phyloP scores from a whole-genome alignment of 2,113 vertebrate genomes.

The Mohoua ochrocephala region DNA sequence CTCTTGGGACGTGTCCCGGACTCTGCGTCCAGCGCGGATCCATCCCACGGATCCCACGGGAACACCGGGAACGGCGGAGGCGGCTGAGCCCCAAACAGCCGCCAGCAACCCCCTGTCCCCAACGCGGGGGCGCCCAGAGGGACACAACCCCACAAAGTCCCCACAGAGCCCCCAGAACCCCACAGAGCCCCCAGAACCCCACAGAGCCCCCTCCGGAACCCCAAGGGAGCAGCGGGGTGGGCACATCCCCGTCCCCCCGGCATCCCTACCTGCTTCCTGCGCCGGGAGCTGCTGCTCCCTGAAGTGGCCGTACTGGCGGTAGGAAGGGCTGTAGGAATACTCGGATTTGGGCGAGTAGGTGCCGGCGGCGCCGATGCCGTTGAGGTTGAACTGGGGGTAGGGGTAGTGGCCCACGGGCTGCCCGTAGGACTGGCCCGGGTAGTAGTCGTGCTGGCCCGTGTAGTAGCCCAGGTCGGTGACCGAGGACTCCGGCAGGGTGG shows the following conservation, averaged over 20 bases:
- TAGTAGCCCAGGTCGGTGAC: slow-evolving; percentile 97
- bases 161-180: not conserved
- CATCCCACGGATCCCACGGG: not conserved
- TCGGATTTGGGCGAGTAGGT: slow-evolving; percentile 92
- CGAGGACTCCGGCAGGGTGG: slow-evolving; percentile 92
- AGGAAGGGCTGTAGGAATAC: slow-evolving; percentile 87
- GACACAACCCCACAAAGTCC: accelerated
- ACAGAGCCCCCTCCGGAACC: accelerated
- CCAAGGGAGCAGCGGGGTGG: accelerated
- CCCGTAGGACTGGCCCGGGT: slow-evolving; percentile 91
- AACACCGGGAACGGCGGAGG: not conserved
- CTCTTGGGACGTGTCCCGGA: accelerated
- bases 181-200: accelerated
- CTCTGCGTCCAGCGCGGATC: accelerated
- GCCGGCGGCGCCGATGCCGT: slow-evolving; percentile 81
- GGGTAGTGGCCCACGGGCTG: slow-evolving; percentile 90
- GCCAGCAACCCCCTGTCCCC: not conserved
- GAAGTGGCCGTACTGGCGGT: slow-evolving; percentile 91
- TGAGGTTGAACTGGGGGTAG: slow-evolving; percentile 90
- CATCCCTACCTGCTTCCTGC: slow-evolving; percentile 84
- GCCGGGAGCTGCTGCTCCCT: slow-evolving; percentile 89
- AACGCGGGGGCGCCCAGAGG: accelerated
- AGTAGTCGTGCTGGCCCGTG: slow-evolving; percentile 90
- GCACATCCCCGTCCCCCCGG: accelerated
- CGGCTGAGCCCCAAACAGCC: not conserved